These are phyloP conservation scores for Premnoplex brunnescens DNA, from an alignment of 2,797 vertebrate species.

Conservation along the genomic window DNA sequence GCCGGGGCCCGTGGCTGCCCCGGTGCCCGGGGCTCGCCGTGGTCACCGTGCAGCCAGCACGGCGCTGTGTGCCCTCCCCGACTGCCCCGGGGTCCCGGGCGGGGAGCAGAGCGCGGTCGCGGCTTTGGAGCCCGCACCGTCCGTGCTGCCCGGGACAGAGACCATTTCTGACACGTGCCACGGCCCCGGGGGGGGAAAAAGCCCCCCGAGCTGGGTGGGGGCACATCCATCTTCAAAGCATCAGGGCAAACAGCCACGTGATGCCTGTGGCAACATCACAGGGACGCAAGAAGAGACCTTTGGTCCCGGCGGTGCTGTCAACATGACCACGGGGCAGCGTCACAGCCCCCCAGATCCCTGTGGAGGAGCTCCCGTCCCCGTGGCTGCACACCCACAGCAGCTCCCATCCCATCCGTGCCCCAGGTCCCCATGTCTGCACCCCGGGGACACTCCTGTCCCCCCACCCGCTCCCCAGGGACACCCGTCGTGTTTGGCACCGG, in stretches of 20 bases:
- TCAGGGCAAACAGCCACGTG: conserved; percentile 28
- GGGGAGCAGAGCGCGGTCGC: neutral
- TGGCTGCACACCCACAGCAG: neutral
- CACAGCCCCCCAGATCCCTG: neutral
- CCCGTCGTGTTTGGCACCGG: neutral
- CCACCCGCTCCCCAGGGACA: neutral
- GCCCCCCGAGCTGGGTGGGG: neutral
- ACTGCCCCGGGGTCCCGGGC: rapidly evolving
- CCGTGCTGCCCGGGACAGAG: rapidly evolving
- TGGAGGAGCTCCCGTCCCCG: too few relatives aligned
- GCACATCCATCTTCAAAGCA: conserved; percentile 1
- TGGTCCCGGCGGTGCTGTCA: neutral
- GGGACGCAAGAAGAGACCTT: conserved; percentile 41
- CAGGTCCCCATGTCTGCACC: neutral
- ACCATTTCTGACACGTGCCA: neutral
- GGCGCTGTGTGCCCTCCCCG: neutral
- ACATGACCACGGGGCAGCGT: neutral
- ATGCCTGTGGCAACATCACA: neutral
- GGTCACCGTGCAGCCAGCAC: rapidly evolving
- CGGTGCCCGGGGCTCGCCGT: rapidly evolving
- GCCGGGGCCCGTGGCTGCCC: rapidly evolving
- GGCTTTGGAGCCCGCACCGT: neutral
- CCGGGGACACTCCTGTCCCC: neutral
- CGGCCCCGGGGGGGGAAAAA: rapidly evolving
- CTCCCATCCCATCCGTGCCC: neutral